Base-by-base conservation (phyloP, 2,113 vertebrate genomes). In the Periophthalmodon schlosseri region DNA sequence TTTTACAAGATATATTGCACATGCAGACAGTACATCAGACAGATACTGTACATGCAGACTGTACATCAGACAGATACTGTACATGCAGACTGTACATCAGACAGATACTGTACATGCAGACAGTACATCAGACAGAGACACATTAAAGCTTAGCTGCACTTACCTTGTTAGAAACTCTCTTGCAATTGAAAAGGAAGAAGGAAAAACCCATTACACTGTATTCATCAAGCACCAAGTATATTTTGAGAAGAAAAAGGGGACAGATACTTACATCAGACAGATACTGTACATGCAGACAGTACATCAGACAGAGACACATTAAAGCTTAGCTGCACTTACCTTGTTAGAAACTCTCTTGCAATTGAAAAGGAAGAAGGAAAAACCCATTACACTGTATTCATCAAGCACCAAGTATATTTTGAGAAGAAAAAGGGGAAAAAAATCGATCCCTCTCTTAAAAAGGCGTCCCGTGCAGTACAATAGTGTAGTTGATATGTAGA, bases 401-500 rank as follows among this genome's bases (percentile, higher is more conserved):
- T 33, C 24, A 61, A 61, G 33, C 49, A n/a, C 52, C 7, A 20
- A 8, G 18, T 54, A 46, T 33, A 56, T 68, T 24, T 12, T 56
- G 11, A 71, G 73, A 20, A 10, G 11, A 66, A 57, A 2, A 23
- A 28, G 28, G 33, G 47, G 65, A 47, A 49, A 13, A 68, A n/a
- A 68, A 49, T 7, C 6, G 0, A 49, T 68, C 44, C 66, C 23
- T 21, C n/a, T n/a, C n/a, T 68, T 9, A 60, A 9, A 66, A 20
- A 46, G 46, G 68, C 56, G 66, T 69, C 71, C 23, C 47, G 54
- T 47, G 75, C 44, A 1, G 78, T 70, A 34, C 70, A 20, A 58
- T 20, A 69, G 76, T 74, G 72, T 73, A 74, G 79, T 69, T 85
- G 85, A 88, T 92, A 77, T 86, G 83, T 84, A 79, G 70, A 64